Evolutionary conservation across 2,888 invertebrate genomes (phyloP).

Genomic region (Frankliniella intonsa): DNA sequence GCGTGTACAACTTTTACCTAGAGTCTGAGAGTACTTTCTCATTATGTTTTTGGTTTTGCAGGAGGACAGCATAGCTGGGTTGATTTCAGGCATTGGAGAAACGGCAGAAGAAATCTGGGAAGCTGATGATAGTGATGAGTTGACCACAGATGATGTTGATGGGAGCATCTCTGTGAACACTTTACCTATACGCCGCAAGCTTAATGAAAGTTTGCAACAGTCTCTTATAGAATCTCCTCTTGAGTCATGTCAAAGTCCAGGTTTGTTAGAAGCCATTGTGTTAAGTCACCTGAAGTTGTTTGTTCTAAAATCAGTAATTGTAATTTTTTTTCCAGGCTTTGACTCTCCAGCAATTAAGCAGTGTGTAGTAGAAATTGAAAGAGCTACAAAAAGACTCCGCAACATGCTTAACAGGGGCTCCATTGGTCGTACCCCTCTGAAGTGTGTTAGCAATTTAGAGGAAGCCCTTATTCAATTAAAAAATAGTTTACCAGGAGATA

Average conservation of each 20-base stretch:
- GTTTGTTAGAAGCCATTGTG: background rate
- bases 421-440: background rate
- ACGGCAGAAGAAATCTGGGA: slow-evolving; percentile 39
- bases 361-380: slow-evolving; percentile 28
- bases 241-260: background rate
- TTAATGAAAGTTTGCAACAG: slow-evolving; percentile 1
- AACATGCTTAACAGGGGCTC: background rate
- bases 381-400: background rate
- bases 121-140: slow-evolving; percentile 42
- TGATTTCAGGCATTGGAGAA: background rate
- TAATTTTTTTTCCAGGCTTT: background rate
- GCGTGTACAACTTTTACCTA: too few relatives aligned
- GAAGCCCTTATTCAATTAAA: background rate
- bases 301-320: background rate
- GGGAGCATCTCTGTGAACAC: background rate
- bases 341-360: background rate
- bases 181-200: background rate
- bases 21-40: background rate
- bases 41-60: background rate
- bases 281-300: background rate
- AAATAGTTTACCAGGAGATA: background rate
- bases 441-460: background rate
- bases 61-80: slow-evolving; percentile 29
- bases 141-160: background rate
- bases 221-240: background rate